Conservation (phyloP, 1,140 invertebrate species). For the Glossosoma conforme region DNA sequence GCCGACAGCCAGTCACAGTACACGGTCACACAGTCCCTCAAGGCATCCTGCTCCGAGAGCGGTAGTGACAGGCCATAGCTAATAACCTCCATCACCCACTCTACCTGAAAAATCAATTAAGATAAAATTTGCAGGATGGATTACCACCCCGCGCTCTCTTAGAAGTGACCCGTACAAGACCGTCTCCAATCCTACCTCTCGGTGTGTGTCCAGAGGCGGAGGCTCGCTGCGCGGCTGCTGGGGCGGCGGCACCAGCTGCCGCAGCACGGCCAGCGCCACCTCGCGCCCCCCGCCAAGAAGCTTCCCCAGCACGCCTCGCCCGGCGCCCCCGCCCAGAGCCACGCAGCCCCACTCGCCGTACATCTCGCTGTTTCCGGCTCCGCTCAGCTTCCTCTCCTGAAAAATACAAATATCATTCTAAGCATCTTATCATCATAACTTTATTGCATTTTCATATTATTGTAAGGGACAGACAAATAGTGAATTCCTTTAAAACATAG, state of each 20-base stretch:
- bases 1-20: slow-evolving; percentile 96
- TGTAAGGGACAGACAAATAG: neutral
- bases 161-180: too few relatives aligned
- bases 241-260: slow-evolving; percentile 71
- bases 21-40: slow-evolving; percentile 93
- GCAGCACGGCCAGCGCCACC: slow-evolving; percentile 78
- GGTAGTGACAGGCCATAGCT: slow-evolving; percentile 90
- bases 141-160: too few relatives aligned
- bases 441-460: neutral
- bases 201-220: slow-evolving; percentile 66
- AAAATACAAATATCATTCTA: slow-evolving; percentile 1
- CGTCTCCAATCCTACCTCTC: slow-evolving; percentile 55
- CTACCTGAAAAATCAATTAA: slow-evolving; percentile 53
- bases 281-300: slow-evolving; percentile 75
- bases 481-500: neutral
- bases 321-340: slow-evolving; percentile 61
- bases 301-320: slow-evolving; percentile 80
- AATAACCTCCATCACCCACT: slow-evolving; percentile 91
- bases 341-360: slow-evolving; percentile 83
- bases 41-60: slow-evolving; percentile 84
- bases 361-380: slow-evolving; percentile 56
- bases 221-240: slow-evolving; percentile 69
- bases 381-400: slow-evolving; percentile 44
- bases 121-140: too few relatives aligned
- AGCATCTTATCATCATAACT: neutral